Base-by-base conservation (phyloP, 2,797 vertebrate species). In the Adrianichthys oophorus region DNA sequence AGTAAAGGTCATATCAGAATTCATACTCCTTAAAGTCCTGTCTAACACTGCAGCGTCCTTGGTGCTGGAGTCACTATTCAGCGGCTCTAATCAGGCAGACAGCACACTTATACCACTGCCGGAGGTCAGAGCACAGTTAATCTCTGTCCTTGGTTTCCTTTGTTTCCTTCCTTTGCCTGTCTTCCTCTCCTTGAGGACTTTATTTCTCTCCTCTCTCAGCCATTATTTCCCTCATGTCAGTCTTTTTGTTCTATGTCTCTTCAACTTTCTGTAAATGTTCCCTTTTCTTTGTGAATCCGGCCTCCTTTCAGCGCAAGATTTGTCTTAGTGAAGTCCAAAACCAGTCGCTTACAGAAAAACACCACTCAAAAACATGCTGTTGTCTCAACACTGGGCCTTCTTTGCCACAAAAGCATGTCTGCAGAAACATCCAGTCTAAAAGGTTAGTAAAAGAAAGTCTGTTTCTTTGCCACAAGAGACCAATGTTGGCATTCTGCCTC, bases 71-170 rank as follows among this genome's bases (percentile, higher is more conserved):
- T 54, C 54, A 29, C 59, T 64, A 43, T 57, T 50, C 58, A 51
- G 53, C 59, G 55, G 66, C 52, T 73, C 57, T 77, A 72, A 32
- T 82, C 79, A 79, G 62, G 62, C 70, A 59, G 72, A 65, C 74
- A 70, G 75, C 59, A 71, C 71, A 55, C 52, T 54, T 54, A 59
- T 54, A 64, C 59, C 70, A 41, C 48, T 24, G 64, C 63, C 63
- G 21, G 70, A 81, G 76, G 72, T 79, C 74, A 74, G 45, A 72
- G 61, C 72, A 68, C 48, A 67, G 62, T 71, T 80, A 71, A 77
- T 75, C 73, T 78, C 68, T 54, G 62, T 66, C 62, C 70, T 70
- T 1, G 0, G 19, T 77, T 66, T 63, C 52, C 47, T 56, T 71
- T 49, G 18, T 43, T 59, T 40, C 43, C 4, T 65, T 21, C 15